Base-by-base conservation (phyloP, 2,888 invertebrate species). In the Temnothorax unifasciatus region DNA sequence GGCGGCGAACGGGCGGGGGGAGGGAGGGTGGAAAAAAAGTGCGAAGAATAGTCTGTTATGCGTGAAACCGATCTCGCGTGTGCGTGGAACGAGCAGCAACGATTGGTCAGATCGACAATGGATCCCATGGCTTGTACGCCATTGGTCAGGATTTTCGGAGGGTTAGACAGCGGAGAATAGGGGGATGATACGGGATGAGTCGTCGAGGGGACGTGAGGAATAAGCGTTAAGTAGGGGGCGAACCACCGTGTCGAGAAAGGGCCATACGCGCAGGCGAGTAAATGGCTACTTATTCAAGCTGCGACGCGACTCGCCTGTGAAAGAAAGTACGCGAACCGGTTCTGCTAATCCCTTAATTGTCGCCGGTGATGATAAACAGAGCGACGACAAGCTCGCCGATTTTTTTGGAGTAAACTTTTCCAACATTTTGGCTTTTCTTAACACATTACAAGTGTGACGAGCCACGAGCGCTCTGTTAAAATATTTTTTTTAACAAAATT, bases 171-270 rank as follows among this genome's bases (percentile, higher is more conserved):
- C 88, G 86, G 75, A 89, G 92, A 93, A 93, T 92, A 92, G 91
- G 92, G 93, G 93, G 93, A 94, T 93, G 94, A 93, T 93, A 93
- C 90, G 90, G 94, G 94, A 94, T 93, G 94, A 93, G 93, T 92
- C 90, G 92, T 88, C 92, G 86, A 91, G 87, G 93, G 93, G 92
- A 66, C 92, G 93, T 93, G 85, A 74, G 91, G 93, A 92, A 93
- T 92, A 93, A 93, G 93, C 94, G 93, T 94, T 94, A 94, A 94
- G 94, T 93, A 93, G 93, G 93, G 79, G 92, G 92, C 91, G 91
- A 92, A 88, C 52, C 68, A 25, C 9, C 86, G 89, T 86, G 88
- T 86, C 88, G 85, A 63, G 68, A 25, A 66, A 85, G 86, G 59
- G 64, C 73, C 66, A 59, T 74, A 47, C 81, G 82, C 77, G 71